These are phyloP conservation scores for Zosterops japonicus DNA, from an alignment of 2,113 vertebrate genomes.

Conservation along the genomic window DNA sequence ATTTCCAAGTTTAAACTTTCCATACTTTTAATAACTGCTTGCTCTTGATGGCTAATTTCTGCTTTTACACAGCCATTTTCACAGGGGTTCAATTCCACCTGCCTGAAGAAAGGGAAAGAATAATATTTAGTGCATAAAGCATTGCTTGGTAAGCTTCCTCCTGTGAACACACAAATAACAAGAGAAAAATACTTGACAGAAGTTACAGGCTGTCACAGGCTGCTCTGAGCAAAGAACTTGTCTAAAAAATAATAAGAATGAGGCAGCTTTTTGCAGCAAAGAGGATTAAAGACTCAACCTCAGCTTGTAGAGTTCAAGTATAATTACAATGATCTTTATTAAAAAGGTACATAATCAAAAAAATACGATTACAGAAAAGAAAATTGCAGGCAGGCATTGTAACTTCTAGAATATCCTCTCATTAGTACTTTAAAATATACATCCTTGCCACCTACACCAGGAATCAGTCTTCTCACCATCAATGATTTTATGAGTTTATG, in stretches of 20 bases:
- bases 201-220: not conserved
- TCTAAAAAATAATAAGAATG: not conserved
- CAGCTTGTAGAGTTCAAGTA: not conserved
- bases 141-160: not conserved
- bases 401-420: not conserved
- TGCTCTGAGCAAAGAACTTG: not conserved
- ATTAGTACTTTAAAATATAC: not conserved
- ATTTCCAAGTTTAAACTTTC: slow-evolving; percentile 58
- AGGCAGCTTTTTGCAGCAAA: not conserved
- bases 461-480: not conserved
- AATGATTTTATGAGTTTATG: not conserved
- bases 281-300: not conserved
- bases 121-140: not conserved
- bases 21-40: slow-evolving; percentile 48
- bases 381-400: not conserved
- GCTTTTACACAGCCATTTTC: slow-evolving; percentile 77
- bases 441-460: not conserved
- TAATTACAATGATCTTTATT: not conserved
- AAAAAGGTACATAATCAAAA: not conserved
- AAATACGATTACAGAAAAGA: not conserved
- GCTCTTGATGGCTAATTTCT: slow-evolving; percentile 68
- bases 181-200: not conserved
- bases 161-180: not conserved
- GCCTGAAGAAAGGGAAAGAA: slow-evolving; percentile 68
- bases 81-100: slow-evolving; percentile 75